These are phyloP conservation scores for Lepidocyrtoides sp. DNA, from an alignment of 2,888 invertebrate species.

Conservation along the genomic window DNA sequence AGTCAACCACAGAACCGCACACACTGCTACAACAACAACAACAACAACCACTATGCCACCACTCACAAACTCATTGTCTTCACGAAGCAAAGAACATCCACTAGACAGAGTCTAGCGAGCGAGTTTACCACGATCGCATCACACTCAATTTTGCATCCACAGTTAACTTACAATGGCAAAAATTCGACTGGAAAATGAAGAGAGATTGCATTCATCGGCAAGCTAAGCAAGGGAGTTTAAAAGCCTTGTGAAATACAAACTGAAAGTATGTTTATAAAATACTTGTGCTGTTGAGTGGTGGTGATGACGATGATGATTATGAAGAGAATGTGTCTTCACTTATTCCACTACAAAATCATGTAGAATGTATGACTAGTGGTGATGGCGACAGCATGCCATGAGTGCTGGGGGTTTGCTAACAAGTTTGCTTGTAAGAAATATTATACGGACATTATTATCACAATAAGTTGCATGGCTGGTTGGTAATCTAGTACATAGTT, in stretches of 20 bases:
- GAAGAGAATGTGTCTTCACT: not conserved
- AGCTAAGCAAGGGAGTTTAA: constrained; percentile 32
- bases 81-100: not conserved
- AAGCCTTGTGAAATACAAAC: constrained; percentile 45
- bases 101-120: not conserved
- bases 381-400: not conserved
- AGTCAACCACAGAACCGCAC: constrained; percentile 34
- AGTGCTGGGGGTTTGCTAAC: not conserved
- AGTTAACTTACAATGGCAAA: not conserved
- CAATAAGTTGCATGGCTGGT: too few relatives aligned
- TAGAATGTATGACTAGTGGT: not conserved
- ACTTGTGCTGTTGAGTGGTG: not conserved
- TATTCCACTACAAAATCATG: not conserved
- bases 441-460: too few relatives aligned
- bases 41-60: not conserved
- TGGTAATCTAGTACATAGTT: too few relatives aligned
- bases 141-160: not conserved
- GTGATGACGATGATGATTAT: not conserved
- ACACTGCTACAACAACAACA: constrained; percentile 15
- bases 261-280: constrained; percentile 32
- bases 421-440: too few relatives aligned
- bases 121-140: not conserved
- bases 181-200: not conserved
- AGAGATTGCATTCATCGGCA: constrained; percentile 27
- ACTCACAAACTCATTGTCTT: not conserved